These are phyloP conservation scores for Euplexia lucipara DNA, from an alignment of 2,888 invertebrate species.

Conservation along the genomic window DNA sequence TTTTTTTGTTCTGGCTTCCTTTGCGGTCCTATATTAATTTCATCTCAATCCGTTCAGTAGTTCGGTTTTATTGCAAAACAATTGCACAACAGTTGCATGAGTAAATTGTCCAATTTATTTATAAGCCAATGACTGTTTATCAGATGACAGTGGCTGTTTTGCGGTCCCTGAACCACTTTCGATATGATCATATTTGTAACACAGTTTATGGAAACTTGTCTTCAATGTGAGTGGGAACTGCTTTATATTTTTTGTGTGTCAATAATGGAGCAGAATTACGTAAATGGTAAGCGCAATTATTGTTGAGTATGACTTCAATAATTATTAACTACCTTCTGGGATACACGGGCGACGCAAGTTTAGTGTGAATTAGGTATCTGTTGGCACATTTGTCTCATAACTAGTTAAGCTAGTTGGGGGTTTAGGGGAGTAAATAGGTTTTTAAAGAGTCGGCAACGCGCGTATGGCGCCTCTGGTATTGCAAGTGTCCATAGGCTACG, in stretches of 20 bases:
- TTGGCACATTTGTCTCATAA: background rate
- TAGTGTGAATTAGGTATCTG: slow-evolving; percentile 10
- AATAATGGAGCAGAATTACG: slow-evolving; percentile 62
- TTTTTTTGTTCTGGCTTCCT: no score
- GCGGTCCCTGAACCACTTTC: slow-evolving; percentile 58
- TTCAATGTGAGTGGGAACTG: slow-evolving; percentile 60
- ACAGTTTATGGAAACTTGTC: slow-evolving; percentile 64
- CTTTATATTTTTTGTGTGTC: slow-evolving; percentile 60
- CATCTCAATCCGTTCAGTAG: background rate
- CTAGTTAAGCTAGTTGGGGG: no score
- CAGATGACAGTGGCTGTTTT: slow-evolving; percentile 37
- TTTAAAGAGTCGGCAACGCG: no score
- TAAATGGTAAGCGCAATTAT: slow-evolving; percentile 53
- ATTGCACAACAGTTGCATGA: slow-evolving; percentile 8
- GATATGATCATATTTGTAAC: slow-evolving; percentile 51
- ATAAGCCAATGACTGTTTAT: slow-evolving; percentile 27
- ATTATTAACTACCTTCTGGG: slow-evolving; percentile 42
- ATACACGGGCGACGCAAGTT: background rate
- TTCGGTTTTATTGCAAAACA: slow-evolving; percentile 1
- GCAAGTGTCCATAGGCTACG: no score
- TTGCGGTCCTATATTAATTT: no score
- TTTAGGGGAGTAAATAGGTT: no score
- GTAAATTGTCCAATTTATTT: slow-evolving; percentile 27
- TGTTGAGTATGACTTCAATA: slow-evolving; percentile 48
- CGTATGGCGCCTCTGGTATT: no score